Conservation (phyloP, 2,113 vertebrate genomes). For the Calcarius ornatus region DNA sequence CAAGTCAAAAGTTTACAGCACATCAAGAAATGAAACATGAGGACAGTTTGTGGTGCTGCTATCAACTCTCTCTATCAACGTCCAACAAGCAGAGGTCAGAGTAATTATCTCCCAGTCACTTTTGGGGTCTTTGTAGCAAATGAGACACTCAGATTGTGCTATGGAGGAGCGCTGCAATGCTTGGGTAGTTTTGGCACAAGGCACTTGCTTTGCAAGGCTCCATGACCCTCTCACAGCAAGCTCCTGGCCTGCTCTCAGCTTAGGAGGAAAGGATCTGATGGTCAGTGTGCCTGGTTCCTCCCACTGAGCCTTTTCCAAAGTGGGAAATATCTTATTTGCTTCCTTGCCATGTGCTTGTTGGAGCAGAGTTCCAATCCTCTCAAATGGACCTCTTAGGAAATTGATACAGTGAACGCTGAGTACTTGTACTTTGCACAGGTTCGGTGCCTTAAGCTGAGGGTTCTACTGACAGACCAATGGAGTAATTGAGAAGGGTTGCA, state of each 20-base stretch:
- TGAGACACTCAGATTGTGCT: neutral
- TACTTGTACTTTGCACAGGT: neutral
- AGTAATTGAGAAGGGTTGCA: neutral
- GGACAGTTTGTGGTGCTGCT: neutral
- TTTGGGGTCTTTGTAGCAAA: neutral
- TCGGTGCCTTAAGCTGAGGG: neutral
- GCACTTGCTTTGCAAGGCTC: neutral
- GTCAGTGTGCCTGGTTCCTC: neutral
- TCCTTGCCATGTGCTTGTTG: neutral
- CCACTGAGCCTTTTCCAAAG: neutral
- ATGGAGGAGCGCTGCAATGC: neutral
- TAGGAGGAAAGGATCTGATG: neutral
- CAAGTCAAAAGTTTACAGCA: slow-evolving; percentile 25
- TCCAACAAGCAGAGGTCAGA: neutral
- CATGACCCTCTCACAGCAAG: neutral
- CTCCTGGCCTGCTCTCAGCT: neutral
- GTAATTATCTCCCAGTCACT: neutral
- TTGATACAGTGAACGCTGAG: neutral
- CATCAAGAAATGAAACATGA: neutral
- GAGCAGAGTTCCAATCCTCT: neutral
- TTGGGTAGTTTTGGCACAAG: neutral
- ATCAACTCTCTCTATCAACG: neutral
- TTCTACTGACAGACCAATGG: neutral
- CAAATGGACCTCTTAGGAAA: neutral
- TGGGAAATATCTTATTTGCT: neutral